phyloP scores from a whole-genome alignment of 1,140 invertebrate species.

The Trichoplusia ni region DNA sequence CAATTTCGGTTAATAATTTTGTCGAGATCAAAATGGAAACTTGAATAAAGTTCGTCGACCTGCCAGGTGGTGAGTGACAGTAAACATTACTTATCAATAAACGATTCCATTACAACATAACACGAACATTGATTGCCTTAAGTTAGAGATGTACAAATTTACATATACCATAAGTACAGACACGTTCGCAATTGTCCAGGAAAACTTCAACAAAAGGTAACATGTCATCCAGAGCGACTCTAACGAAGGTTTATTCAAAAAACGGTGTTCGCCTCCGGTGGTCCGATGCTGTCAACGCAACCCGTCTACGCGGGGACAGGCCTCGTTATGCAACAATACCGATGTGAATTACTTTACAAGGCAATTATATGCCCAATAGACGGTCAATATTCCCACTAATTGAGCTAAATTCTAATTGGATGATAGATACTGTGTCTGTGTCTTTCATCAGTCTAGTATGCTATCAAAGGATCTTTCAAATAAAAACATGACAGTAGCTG shows the following conservation, averaged over 20 bases:
- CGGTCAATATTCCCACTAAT: conserved; percentile 6
- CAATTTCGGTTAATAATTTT: conserved; percentile 42
- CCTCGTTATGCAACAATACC: conserved; percentile 52
- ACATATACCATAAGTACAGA: conserved; percentile 18
- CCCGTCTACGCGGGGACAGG: conserved; percentile 33
- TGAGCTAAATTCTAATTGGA: conserved; percentile 19
- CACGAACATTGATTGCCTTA: neutral
- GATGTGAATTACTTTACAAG: conserved; percentile 39
- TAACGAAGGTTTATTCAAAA: conserved; percentile 68
- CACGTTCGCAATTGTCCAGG: conserved; percentile 18
- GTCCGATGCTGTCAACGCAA: conserved; percentile 51
- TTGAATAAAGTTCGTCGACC: conserved; percentile 58
- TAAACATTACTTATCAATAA: conserved; percentile 74
- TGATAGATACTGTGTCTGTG: too few relatives aligned
- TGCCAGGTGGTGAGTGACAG: conserved; percentile 68
- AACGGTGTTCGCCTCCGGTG: conserved; percentile 59
- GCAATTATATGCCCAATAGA: conserved; percentile 12
- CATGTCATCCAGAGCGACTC: conserved; percentile 50
- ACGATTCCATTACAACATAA: conserved; percentile 25
- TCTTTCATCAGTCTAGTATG: too few relatives aligned
- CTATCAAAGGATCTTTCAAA: too few relatives aligned
- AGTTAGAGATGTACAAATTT: conserved; percentile 4
- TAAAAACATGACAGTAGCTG: too few relatives aligned
- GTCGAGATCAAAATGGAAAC: conserved; percentile 54
- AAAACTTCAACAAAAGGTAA: conserved; percentile 22